These are phyloP conservation scores for Pristionchus maxplancki DNA, from an alignment of 2,888 invertebrate genomes.

Conservation along the genomic window DNA sequence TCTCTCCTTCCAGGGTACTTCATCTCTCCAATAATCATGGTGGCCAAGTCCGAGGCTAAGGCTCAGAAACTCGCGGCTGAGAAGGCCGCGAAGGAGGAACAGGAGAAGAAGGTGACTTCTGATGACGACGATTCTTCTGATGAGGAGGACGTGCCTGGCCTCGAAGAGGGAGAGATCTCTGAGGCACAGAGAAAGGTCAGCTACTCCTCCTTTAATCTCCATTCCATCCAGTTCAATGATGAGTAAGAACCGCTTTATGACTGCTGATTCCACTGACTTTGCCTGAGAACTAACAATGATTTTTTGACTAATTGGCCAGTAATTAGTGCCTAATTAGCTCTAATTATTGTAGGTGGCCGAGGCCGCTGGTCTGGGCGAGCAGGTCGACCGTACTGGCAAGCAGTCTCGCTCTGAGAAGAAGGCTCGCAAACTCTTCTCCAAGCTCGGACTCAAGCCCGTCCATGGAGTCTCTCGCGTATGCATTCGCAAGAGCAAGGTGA, in stretches of 20 bases:
- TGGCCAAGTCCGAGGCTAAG: slow-evolving; percentile 56
- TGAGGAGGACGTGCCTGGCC: slow-evolving; percentile 69
- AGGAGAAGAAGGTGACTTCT: slow-evolving; percentile 27
- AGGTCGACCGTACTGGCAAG: slow-evolving; percentile 82
- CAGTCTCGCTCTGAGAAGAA: slow-evolving; percentile 99
- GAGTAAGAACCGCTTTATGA: slow-evolving; percentile 5
- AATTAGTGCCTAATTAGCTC: neutral
- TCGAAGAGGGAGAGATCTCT: slow-evolving; percentile 68
- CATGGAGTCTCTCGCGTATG: slow-evolving; percentile 92
- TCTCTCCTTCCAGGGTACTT: slow-evolving; percentile 26
- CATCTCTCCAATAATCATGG: slow-evolving; percentile 52
- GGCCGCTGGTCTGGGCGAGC: slow-evolving; percentile 74
- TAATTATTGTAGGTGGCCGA: slow-evolving; percentile 56
- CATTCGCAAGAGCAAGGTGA: slow-evolving; percentile 92
- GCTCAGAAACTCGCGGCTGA: slow-evolving; percentile 62
- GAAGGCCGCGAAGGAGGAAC: slow-evolving; percentile 55
- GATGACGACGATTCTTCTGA: slow-evolving; percentile 55
- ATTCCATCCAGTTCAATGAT: neutral
- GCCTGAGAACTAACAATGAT: neutral
- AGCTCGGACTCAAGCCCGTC: slow-evolving; percentile 94
- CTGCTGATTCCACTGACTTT: neutral
- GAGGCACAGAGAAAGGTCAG: slow-evolving; percentile 73
- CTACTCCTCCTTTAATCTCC: neutral
- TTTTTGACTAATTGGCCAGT: neutral
- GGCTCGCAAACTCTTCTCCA: slow-evolving; percentile 98